Evolutionary conservation across 2,888 invertebrate species (phyloP).

Genomic region (Cheilosia vulpina): DNA sequence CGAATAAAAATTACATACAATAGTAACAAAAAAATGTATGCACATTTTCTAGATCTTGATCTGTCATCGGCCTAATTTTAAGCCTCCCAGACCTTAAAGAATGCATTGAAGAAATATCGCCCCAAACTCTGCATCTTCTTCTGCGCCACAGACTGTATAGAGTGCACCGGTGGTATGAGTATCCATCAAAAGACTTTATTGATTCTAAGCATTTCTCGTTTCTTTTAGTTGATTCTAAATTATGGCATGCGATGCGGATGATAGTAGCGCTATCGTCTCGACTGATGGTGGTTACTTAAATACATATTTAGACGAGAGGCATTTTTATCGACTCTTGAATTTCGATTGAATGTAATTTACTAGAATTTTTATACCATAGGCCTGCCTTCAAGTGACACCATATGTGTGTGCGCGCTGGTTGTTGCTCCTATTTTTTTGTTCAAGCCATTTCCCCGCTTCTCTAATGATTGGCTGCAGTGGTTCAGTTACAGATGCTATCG

Average conservation of each 20-base stretch:
- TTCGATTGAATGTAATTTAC: constrained; percentile 39
- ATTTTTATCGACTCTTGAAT: constrained; percentile 44
- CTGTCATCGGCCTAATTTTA: too few species aligned
- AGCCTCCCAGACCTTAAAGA: too few species aligned
- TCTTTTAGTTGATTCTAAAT: constrained; percentile 19
- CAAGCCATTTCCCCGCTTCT: constrained; percentile 18
- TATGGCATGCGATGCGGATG: constrained; percentile 37
- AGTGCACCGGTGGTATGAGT: neutral
- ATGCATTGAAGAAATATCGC: too few species aligned
- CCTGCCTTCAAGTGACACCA: constrained; percentile 52
- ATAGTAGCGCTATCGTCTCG: constrained; percentile 22
- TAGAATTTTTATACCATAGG: constrained; percentile 6
- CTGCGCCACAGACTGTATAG: constrained; percentile 18
- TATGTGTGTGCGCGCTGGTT: constrained; percentile 20
- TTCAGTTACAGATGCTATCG: constrained; percentile 32
- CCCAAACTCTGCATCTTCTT: neutral
- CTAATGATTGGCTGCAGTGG: constrained; percentile 49
- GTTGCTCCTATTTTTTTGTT: constrained; percentile 35
- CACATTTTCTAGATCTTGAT: too few species aligned
- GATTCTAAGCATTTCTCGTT: constrained; percentile 41
- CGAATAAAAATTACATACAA: too few species aligned
- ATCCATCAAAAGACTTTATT: constrained; percentile 42
- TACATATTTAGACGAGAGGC: constrained; percentile 29
- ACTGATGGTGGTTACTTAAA: constrained; percentile 56
- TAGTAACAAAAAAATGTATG: too few species aligned